These are phyloP conservation scores for Cromileptes altivelis DNA, from an alignment of 2,113 vertebrate genomes.

Conservation along the genomic window DNA sequence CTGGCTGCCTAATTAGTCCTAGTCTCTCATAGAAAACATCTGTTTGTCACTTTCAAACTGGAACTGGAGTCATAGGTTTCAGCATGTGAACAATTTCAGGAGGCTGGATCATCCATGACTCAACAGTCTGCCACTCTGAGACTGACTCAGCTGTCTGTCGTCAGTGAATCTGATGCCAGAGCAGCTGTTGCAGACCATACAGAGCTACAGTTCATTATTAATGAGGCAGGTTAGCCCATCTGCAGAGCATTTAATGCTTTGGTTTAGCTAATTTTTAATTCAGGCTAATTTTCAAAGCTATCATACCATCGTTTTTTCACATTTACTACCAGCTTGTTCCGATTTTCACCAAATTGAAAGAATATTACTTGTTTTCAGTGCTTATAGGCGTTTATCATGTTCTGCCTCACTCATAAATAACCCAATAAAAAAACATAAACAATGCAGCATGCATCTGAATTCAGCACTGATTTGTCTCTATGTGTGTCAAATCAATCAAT, in stretches of 20 bases:
- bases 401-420: no score
- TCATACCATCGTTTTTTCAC: no score
- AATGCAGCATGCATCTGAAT: no score
- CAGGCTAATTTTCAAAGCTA: background rate
- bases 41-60: conserved; percentile 47
- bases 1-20: conserved; percentile 37
- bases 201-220: background rate
- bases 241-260: conserved; percentile 1
- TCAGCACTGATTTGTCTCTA: no score
- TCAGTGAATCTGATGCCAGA: conserved; percentile 12
- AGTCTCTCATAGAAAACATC: conserved; percentile 47
- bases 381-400: no score
- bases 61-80: background rate
- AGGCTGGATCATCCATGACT: conserved; percentile 22
- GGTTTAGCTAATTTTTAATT: background rate
- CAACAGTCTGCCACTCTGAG: conserved; percentile 28
- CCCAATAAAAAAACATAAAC: no score
- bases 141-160: background rate
- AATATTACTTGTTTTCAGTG: no score
- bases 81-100: conserved; percentile 21
- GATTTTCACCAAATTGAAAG: no score
- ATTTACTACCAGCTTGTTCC: no score
- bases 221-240: conserved; percentile 1
- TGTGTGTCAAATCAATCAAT: no score
- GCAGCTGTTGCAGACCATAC: conserved; percentile 8